Conservation (phyloP, 2,797 vertebrate genomes). For the Gadopsis marmoratus region DNA sequence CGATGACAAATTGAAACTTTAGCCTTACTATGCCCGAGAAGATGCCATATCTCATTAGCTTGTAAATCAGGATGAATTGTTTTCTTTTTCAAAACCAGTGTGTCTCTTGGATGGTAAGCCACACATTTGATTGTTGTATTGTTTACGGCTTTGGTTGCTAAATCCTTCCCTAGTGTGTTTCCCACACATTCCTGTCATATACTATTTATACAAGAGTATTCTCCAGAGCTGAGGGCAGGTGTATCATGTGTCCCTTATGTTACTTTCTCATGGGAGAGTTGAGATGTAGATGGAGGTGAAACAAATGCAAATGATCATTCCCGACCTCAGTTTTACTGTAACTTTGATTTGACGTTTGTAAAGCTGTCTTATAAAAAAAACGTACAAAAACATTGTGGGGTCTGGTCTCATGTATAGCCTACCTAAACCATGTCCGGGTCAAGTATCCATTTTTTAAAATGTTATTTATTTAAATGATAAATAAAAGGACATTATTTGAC, state of each 20-base stretch:
- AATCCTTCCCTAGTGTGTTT: conserved; percentile 33
- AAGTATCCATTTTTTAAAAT: neutral
- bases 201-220: conserved; percentile 23
- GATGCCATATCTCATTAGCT: neutral
- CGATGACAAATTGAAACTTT: neutral
- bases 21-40: neutral
- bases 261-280: conserved; percentile 60
- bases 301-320: neutral
- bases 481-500: neutral
- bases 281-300: conserved; percentile 29
- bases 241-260: conserved; percentile 59
- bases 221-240: conserved; percentile 48
- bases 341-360: neutral
- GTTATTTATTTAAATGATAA: neutral
- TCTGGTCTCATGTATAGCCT: neutral
- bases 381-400: rapidly evolving
- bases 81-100: conserved; percentile 19
- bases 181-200: conserved; percentile 73
- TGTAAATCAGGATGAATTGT: neutral
- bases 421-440: neutral
- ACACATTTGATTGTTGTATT: conserved; percentile 11
- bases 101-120: conserved; percentile 6
- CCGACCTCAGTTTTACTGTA: neutral
- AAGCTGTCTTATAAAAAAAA: neutral
- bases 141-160: conserved; percentile 23